Percentiles rank a stretch among this genome's conserved stretches.
phyloP scores from a whole-genome alignment of 2,113 vertebrate genomes.

The Pelmatolapia mariae region DNA sequence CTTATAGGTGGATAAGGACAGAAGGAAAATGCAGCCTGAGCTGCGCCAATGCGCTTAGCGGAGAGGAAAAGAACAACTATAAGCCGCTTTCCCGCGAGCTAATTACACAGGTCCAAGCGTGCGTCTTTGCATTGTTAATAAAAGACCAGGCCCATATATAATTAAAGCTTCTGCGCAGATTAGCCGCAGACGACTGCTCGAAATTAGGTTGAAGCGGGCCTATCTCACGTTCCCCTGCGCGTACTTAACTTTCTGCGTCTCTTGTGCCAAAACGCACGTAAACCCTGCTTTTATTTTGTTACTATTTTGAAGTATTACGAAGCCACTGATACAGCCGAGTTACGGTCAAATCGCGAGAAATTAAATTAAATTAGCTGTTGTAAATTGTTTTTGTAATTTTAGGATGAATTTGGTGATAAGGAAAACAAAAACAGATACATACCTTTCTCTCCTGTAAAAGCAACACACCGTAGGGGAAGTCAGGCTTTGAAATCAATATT shows the following conservation, averaged over 20 bases:
- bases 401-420: neutral
- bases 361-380: neutral
- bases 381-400: neutral
- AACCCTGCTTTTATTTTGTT: neutral
- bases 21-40: constrained; percentile 65
- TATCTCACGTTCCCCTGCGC: constrained; percentile 33
- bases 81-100: constrained; percentile 68
- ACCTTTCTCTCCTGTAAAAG: constrained; percentile 42
- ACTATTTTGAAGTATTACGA: neutral
- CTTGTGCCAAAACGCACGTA: neutral
- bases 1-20: constrained; percentile 58
- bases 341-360: neutral
- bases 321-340: neutral
- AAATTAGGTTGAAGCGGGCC: constrained; percentile 21
- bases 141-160: constrained; percentile 65
- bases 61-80: constrained; percentile 60
- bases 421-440: constrained; percentile 3
- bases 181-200: constrained; percentile 10
- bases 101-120: constrained; percentile 72
- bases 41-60: constrained; percentile 71
- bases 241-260: constrained; percentile 13
- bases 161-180: constrained; percentile 63
- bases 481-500: neutral
- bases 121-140: constrained; percentile 67
- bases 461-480: constrained; percentile 10